These are phyloP conservation scores for Pogonocichla stellata DNA, from an alignment of 2,113 vertebrate species.

Conservation along the genomic window DNA sequence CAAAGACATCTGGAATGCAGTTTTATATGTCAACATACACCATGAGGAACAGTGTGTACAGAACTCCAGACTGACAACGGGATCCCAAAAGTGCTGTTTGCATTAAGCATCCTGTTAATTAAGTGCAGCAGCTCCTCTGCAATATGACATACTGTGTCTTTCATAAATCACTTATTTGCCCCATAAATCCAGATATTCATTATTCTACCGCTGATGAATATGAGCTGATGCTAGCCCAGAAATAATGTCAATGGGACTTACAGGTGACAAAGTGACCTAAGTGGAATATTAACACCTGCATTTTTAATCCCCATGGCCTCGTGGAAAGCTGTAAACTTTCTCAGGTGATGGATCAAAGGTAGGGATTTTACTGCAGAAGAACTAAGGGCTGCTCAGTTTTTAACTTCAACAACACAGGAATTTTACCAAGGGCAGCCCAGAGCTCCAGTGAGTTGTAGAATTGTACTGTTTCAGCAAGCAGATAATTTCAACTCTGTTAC, in stretches of 20 bases:
- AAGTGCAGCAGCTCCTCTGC: background rate
- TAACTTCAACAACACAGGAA: background rate
- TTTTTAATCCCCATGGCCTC: background rate
- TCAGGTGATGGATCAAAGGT: background rate
- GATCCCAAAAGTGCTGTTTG: background rate
- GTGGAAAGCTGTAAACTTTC: background rate
- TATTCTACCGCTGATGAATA: background rate
- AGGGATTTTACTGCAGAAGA: background rate
- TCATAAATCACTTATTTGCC: background rate
- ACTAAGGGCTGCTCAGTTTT: background rate
- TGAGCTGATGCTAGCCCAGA: background rate
- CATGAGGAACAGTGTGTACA: background rate
- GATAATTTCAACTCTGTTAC: background rate
- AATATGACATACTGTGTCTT: background rate
- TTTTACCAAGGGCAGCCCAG: background rate
- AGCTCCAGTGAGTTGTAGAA: background rate
- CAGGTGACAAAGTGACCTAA: background rate
- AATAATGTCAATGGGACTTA: background rate
- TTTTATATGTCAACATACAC: background rate
- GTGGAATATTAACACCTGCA: background rate
- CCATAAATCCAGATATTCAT: background rate
- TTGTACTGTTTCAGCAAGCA: background rate
- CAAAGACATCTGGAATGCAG: background rate
- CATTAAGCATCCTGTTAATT: background rate
- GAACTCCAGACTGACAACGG: background rate